Conservation (phyloP, 2,888 invertebrate species). For the Miltochrista miniata region DNA sequence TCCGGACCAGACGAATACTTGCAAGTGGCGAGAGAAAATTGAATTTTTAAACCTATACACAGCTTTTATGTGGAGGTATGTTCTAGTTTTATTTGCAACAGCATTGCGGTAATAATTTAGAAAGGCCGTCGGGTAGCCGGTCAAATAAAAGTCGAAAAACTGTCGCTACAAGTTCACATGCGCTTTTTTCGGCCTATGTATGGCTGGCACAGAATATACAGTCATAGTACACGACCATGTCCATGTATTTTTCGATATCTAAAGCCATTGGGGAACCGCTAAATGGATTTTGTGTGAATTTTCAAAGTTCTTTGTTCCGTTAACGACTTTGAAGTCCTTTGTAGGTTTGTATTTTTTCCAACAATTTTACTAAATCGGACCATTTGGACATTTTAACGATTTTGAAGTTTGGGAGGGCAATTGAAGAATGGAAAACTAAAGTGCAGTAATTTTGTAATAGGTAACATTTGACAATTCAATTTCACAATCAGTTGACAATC, state of each 20-base stretch:
- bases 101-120: constrained; percentile 59
- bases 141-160: constrained; percentile 38
- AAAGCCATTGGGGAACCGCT: constrained; percentile 37
- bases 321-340: constrained; percentile 16
- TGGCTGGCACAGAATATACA: neutral
- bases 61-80: constrained; percentile 41
- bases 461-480: too few species aligned
- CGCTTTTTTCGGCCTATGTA: constrained; percentile 33
- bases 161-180: constrained; percentile 22
- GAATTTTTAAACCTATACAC: constrained; percentile 55
- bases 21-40: constrained; percentile 45
- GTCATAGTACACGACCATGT: neutral
- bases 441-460: too few species aligned
- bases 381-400: constrained; percentile 12
- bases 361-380: constrained; percentile 15
- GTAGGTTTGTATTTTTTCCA: constrained; percentile 22
- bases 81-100: constrained; percentile 50
- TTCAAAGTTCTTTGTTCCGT: constrained; percentile 42
- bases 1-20: constrained; percentile 37
- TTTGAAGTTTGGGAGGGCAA: neutral
- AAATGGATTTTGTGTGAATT: constrained; percentile 53
- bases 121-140: constrained; percentile 27
- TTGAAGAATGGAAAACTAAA: too few species aligned
- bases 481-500: too few species aligned
- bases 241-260: constrained; percentile 35